Conservation (phyloP, 1,140 invertebrate genomes). For the Drosophila rhopaloa region DNA sequence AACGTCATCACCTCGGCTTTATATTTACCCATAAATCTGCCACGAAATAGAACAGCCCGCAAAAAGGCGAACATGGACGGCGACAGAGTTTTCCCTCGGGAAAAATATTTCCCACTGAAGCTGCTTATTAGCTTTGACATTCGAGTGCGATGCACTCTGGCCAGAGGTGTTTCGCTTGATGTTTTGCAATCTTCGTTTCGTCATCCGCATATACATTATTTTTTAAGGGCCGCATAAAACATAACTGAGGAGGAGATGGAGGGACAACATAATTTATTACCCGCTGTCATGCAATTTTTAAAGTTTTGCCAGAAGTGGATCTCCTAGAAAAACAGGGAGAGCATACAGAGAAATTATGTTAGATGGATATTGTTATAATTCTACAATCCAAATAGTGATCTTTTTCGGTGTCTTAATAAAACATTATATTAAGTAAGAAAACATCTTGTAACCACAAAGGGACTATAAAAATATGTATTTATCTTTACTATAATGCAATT, state of each 20-base stretch:
- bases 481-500: no score
- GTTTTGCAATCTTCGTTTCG: conserved; percentile 48
- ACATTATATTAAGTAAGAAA: no score
- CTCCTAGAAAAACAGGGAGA: conserved; percentile 8
- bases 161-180: conserved; percentile 40
- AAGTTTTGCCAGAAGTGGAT: conserved; percentile 9
- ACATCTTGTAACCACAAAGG: no score
- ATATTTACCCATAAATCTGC: conserved; percentile 69
- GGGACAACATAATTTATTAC: conserved; percentile 58
- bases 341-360: neutral
- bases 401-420: no score
- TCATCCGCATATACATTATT: conserved; percentile 40
- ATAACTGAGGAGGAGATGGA: conserved; percentile 1
- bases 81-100: conserved; percentile 25
- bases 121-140: conserved; percentile 71
- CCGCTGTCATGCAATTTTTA: conserved; percentile 40
- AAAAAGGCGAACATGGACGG: neutral
- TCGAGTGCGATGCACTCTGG: conserved; percentile 38
- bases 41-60: conserved; percentile 37
- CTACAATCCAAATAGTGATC: no score
- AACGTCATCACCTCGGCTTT: conserved; percentile 55
- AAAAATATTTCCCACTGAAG: conserved; percentile 35
- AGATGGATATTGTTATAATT: neutral
- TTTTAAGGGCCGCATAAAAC: conserved; percentile 42
- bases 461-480: no score